A percentile compares a stretch with the other conserved stretches of the same genome.
phyloP scores from a whole-genome alignment of 2,113 vertebrate genomes.

The Dromas ardeola region DNA sequence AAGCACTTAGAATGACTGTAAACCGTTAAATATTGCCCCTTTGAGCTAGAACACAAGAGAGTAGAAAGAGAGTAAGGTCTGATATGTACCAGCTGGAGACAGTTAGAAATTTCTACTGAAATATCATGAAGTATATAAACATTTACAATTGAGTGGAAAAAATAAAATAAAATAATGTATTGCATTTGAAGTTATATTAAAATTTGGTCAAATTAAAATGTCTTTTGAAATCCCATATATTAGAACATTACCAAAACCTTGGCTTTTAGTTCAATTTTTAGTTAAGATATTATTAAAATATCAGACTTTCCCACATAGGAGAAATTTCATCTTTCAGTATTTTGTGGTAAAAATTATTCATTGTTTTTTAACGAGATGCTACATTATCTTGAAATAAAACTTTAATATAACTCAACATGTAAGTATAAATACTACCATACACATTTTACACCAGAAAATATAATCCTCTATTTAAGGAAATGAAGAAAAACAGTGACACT shows the following conservation, averaged over 20 bases:
- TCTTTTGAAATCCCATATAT: background rate
- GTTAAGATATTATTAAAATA: background rate
- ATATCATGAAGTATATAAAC: background rate
- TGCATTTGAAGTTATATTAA: background rate
- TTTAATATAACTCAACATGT: background rate
- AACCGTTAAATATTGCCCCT: background rate
- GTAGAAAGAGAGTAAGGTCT: background rate
- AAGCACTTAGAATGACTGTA: constrained; percentile 9
- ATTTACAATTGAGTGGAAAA: background rate
- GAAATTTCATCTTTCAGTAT: background rate
- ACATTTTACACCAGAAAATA: background rate
- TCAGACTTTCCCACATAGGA: background rate
- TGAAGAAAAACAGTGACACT: background rate
- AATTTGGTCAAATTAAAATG: background rate
- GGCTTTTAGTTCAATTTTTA: background rate
- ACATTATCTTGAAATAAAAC: background rate
- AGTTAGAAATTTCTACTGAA: background rate
- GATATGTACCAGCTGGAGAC: background rate
- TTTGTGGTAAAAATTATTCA: background rate
- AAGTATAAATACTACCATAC: background rate
- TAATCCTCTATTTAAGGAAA: background rate
- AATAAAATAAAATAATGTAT: background rate
- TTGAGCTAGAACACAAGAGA: background rate
- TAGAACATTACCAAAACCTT: background rate
- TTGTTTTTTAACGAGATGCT: background rate